Conservation (phyloP, 2,113 vertebrate genomes). For the Nothobranchius kuhntae region DNA sequence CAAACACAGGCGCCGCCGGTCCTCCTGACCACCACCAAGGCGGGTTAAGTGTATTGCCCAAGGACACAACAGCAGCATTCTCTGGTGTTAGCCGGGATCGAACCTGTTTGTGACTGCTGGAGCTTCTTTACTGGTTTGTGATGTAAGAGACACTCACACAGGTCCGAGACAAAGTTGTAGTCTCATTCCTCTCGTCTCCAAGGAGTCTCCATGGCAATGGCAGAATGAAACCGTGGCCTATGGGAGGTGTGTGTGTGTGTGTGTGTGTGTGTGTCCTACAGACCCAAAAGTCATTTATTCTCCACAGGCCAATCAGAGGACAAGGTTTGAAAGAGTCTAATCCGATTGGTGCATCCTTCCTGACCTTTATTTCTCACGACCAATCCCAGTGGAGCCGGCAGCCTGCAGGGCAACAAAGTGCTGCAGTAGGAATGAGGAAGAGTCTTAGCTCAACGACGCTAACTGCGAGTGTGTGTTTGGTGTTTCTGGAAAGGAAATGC, state of each 20-base stretch:
- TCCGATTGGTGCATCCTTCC: conserved; percentile 34
- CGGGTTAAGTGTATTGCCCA: no score
- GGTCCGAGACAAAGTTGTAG: conserved; percentile 42
- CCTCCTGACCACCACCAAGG: no score
- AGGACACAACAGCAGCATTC: no score
- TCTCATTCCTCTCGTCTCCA: conserved; percentile 65
- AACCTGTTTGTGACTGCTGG: neutral
- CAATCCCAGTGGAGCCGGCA: conserved; percentile 19
- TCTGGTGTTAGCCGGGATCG: no score
- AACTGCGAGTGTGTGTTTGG: conserved; percentile 4
- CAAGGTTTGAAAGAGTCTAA: conserved; percentile 41
- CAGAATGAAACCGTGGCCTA: conserved; percentile 73
- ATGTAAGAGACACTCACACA: conserved; percentile 11
- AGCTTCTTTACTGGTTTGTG: conserved; percentile 1
- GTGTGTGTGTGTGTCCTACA: conserved; percentile 43
- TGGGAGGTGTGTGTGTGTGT: conserved; percentile 48
- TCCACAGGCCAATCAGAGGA: conserved; percentile 65
- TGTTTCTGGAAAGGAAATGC: conserved; percentile 14
- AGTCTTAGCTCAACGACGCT: neutral
- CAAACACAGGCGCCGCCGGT: no score
- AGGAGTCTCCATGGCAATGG: conserved; percentile 65
- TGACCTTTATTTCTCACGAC: conserved; percentile 33
- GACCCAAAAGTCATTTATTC: conserved; percentile 64
- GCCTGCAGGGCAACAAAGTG: neutral
- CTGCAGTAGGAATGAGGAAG: conserved; percentile 30